phyloP scores from a whole-genome alignment of 2,797 vertebrate species.

The Zenarchopterus dispar region DNA sequence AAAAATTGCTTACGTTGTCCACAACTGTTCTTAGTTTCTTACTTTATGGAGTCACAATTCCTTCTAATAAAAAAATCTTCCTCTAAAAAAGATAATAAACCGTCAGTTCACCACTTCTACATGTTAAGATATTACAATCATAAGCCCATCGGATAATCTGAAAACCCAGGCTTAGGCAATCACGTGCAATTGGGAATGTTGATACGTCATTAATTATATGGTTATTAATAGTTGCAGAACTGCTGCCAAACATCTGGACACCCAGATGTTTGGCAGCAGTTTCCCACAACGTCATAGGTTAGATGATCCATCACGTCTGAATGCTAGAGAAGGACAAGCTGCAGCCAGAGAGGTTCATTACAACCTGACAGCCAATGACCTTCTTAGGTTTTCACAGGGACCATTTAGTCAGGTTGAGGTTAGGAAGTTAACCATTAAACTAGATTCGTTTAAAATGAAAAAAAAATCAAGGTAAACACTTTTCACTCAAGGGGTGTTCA shows the following conservation, averaged over 20 bases:
- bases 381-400: neutral
- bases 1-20: too few species aligned
- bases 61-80: too few species aligned
- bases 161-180: neutral
- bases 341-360: neutral
- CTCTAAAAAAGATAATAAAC: too few species aligned
- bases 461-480: neutral
- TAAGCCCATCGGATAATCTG: neutral
- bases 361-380: neutral
- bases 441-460: slow-evolving; percentile 1
- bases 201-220: neutral
- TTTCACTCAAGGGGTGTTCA: too few species aligned
- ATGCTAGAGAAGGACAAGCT: neutral
- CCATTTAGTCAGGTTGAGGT: neutral
- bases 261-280: slow-evolving; percentile 3
- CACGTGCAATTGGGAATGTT: neutral
- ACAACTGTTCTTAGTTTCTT: neutral
- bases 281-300: neutral
- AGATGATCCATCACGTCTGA: neutral
- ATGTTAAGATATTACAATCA: neutral
- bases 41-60: too few species aligned
- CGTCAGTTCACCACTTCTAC: neutral
- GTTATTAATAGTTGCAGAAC: neutral
- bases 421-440: neutral
- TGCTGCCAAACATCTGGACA: neutral